phyloP scores from a whole-genome alignment of 2,797 vertebrate species.

The Oreochromis grahami region DNA sequence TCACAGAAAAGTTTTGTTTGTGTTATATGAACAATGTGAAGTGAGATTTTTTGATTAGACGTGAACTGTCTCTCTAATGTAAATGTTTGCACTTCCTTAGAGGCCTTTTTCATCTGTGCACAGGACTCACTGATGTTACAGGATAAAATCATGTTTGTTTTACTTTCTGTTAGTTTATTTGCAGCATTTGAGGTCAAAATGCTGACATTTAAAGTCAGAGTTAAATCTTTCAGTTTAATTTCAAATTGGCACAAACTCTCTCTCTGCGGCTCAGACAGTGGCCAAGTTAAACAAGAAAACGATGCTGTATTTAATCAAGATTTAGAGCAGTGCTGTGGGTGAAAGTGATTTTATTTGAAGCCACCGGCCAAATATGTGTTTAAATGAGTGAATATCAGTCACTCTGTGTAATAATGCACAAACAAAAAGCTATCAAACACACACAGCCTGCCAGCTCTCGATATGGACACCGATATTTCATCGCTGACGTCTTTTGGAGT shows the following conservation, averaged over 20 bases:
- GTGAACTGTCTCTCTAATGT: not conserved
- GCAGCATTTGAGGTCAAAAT: not conserved
- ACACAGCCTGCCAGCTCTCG: constrained; percentile 5
- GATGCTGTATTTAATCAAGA: constrained; percentile 18
- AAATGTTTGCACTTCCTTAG: not conserved
- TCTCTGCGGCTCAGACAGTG: not conserved
- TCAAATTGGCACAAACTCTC: constrained; percentile 6
- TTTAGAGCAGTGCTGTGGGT: not conserved
- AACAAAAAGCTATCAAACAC: constrained; percentile 1
- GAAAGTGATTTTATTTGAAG: constrained; percentile 29
- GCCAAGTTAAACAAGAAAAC: constrained; percentile 51
- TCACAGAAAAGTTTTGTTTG: not conserved
- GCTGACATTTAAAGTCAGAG: not conserved
- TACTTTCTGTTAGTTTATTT: not conserved
- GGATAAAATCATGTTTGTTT: not conserved
- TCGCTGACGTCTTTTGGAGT: constrained; percentile 14
- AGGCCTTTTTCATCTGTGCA: not conserved
- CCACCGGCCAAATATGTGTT: not conserved
- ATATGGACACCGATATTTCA: constrained; percentile 49
- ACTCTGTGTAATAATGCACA: not conserved
- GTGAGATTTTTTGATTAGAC: not conserved
- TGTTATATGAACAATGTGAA: fast-evolving
- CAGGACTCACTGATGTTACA: not conserved
- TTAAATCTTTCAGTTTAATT: constrained; percentile 11
- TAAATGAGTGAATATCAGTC: constrained; percentile 28